Evolutionary conservation across 1,140 invertebrate genomes (phyloP).

Genomic region (Metopolophium dirhodum): DNA sequence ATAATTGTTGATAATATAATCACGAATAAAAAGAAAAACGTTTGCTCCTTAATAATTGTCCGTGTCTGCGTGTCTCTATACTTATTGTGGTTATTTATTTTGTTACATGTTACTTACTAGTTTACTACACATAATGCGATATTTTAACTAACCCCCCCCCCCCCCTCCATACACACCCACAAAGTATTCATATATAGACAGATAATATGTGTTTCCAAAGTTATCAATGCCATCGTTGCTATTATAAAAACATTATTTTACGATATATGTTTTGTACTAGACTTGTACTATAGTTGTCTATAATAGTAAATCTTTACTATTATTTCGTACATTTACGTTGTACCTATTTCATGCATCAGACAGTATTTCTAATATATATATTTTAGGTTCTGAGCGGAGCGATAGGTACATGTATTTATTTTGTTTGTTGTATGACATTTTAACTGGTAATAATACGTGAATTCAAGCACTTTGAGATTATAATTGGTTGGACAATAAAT

Average conservation of each 20-base stretch:
- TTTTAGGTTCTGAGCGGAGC: neutral
- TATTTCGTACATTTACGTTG: neutral
- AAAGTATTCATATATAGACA: neutral
- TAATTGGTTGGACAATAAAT: neutral
- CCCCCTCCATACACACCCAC: too few species aligned
- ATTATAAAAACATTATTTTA: neutral
- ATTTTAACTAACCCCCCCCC: too few species aligned
- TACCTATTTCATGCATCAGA: neutral
- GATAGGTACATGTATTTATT: neutral
- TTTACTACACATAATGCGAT: neutral
- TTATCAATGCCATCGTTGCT: neutral
- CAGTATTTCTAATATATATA: neutral
- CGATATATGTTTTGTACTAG: neutral
- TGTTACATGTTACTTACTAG: neutral
- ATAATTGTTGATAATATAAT: neutral
- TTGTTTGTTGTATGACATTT: neutral
- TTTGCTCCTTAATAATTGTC: neutral
- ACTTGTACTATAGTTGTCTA: neutral
- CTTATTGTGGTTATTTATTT: neutral
- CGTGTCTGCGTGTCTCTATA: neutral
- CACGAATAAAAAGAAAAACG: neutral
- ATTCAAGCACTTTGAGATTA: neutral
- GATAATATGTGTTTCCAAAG: neutral
- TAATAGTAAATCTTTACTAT: constrained; percentile 2
- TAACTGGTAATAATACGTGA: neutral